Percentiles rank a stretch among this genome's conserved stretches.
phyloP scores from a whole-genome alignment of 2,797 vertebrate species.

The Hirundo rustica region DNA sequence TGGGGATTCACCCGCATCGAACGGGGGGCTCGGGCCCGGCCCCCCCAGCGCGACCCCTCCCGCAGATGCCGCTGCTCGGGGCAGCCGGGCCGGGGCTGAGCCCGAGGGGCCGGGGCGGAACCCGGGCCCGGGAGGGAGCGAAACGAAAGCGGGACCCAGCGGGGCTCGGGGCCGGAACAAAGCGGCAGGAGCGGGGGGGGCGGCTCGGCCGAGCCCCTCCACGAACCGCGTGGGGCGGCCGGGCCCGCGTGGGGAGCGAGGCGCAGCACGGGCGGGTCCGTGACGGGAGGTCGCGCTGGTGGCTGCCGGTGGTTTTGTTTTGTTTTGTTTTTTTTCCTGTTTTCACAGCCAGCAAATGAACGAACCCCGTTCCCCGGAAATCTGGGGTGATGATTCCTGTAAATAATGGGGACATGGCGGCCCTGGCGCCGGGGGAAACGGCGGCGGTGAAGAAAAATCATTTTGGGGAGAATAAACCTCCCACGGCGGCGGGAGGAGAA shows the following conservation, averaged over 20 bases:
- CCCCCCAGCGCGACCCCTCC: background rate
- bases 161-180: background rate
- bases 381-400: background rate
- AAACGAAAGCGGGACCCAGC: background rate
- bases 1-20: background rate
- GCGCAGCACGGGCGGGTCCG: rapidly evolving
- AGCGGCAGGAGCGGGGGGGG: background rate
- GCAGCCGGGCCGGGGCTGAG: background rate
- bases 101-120: too few relatives aligned
- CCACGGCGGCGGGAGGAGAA: background rate
- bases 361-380: background rate
- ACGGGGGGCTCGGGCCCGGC: background rate
- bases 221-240: background rate
- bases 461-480: background rate
- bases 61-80: background rate
- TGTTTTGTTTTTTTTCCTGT: too few relatives aligned
- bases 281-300: background rate
- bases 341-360: background rate
- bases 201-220: background rate
- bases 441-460: background rate
- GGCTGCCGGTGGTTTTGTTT: too few relatives aligned
- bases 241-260: background rate
- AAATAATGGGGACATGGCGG: background rate
- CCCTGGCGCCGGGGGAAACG: background rate
- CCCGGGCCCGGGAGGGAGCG: background rate